These are phyloP conservation scores for Dusona sp. DNA, from an alignment of 2,888 invertebrate species.

Conservation along the genomic window DNA sequence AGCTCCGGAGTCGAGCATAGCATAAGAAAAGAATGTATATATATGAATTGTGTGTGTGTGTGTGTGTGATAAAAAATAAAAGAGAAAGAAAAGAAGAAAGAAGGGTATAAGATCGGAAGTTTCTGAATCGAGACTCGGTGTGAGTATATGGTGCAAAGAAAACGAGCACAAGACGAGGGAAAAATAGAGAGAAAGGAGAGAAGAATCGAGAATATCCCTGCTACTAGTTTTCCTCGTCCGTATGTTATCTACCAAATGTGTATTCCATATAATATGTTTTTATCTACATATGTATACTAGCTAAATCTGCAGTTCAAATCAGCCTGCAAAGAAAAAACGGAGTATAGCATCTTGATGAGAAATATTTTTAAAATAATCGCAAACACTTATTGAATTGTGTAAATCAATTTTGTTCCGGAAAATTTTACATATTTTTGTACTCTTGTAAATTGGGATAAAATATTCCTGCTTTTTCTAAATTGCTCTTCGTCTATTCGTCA, in stretches of 20 bases:
- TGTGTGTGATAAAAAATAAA: conserved; percentile 24
- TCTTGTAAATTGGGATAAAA: too few relatives aligned
- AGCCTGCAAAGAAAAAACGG: not conserved
- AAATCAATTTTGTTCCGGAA: too few relatives aligned
- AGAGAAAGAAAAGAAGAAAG: not conserved
- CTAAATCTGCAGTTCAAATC: not conserved
- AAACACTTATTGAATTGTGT: too few relatives aligned
- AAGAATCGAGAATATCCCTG: not conserved
- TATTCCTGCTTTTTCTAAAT: too few relatives aligned
- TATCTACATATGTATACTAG: not conserved
- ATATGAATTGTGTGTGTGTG: conserved; percentile 43
- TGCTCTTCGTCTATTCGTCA: not conserved
- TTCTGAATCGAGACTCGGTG: not conserved
- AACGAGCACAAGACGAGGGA: not conserved
- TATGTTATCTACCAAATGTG: not conserved
- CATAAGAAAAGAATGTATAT: conserved; percentile 25
- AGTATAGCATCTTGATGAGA: not conserved
- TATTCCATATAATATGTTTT: not conserved
- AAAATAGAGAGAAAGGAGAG: not conserved
- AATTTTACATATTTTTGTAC: too few relatives aligned
- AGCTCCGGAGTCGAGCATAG: conserved; percentile 50
- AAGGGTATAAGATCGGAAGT: not conserved
- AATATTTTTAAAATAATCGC: not conserved
- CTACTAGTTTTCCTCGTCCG: not conserved
- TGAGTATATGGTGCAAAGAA: not conserved